These are phyloP conservation scores for Sorex araneus DNA, from an alignment of 2,113 vertebrate genomes.

Conservation along the genomic window DNA sequence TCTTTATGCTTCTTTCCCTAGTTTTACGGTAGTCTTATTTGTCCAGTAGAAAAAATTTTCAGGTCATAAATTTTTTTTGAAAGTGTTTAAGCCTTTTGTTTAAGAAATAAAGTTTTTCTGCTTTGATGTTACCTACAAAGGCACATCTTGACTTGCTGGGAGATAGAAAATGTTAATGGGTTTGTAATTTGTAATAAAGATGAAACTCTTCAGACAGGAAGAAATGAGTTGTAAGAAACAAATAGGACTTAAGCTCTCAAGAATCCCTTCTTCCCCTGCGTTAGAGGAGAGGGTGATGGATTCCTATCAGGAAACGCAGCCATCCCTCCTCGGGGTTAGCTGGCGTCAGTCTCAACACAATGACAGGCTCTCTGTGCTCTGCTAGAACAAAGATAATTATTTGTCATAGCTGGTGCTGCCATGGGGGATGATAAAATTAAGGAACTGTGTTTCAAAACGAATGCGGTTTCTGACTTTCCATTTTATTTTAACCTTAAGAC, in stretches of 20 bases:
- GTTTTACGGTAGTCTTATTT: neutral
- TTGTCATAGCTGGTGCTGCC: conserved; percentile 81
- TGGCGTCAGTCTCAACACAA: conserved; percentile 85
- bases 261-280: conserved; percentile 75
- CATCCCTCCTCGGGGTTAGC: conserved; percentile 77
- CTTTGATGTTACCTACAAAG: conserved; percentile 48
- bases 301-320: conserved; percentile 81
- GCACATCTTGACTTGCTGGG: neutral
- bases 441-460: conserved; percentile 79
- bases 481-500: conserved; percentile 84
- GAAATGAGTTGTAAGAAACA: conserved; percentile 70
- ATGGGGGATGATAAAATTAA: conserved; percentile 87
- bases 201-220: conserved; percentile 66
- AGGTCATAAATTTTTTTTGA: neutral
- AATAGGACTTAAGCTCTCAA: conserved; percentile 76
- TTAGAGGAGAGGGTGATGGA: conserved; percentile 77
- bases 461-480: conserved; percentile 85
- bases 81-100: conserved; percentile 57
- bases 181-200: conserved; percentile 60
- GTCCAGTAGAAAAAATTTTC: conserved; percentile 42
- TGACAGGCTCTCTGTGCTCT: conserved; percentile 84
- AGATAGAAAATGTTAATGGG: conserved; percentile 48
- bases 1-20: neutral
- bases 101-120: conserved; percentile 63
- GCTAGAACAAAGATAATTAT: conserved; percentile 85